Percentiles rank a stretch among this genome's conserved stretches.
These are phyloP conservation scores for Siniperca chuatsi DNA, from an alignment of 2,113 vertebrate genomes.

Conservation along the genomic window DNA sequence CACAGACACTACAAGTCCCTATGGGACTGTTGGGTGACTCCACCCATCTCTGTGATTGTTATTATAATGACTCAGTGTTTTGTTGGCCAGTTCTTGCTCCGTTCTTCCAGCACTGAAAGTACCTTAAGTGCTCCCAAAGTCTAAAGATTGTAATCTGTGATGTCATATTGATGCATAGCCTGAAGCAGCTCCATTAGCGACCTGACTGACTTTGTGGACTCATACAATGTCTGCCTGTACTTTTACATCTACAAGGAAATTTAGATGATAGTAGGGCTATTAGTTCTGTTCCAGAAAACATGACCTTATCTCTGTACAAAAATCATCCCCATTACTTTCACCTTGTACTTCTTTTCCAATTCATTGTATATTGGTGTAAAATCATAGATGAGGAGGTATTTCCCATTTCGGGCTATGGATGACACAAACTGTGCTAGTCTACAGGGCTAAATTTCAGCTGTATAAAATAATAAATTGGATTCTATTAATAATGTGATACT, in stretches of 20 bases:
- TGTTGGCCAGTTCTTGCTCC: slow-evolving; percentile 64
- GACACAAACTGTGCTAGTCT: slow-evolving; percentile 3
- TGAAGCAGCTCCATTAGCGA: slow-evolving; percentile 74
- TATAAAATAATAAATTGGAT: not conserved
- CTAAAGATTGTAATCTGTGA: slow-evolving; percentile 78
- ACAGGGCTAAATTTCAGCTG: not conserved
- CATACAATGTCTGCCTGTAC: slow-evolving; percentile 67
- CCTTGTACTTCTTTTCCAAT: slow-evolving; percentile 42
- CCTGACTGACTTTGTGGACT: slow-evolving; percentile 70
- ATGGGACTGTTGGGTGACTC: slow-evolving; percentile 43
- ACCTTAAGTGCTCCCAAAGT: slow-evolving; percentile 79
- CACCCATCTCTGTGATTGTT: slow-evolving; percentile 73
- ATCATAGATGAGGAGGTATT: slow-evolving; percentile 8
- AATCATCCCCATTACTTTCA: slow-evolving; percentile 54
- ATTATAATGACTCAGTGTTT: slow-evolving; percentile 81
- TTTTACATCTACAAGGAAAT: slow-evolving; percentile 71
- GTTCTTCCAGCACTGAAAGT: slow-evolving; percentile 69
- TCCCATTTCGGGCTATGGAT: not conserved
- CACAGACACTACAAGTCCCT: slow-evolving; percentile 26
- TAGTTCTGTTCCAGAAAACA: slow-evolving; percentile 64
- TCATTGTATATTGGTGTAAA: slow-evolving; percentile 27
- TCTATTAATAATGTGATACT: not conserved
- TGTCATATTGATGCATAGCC: slow-evolving; percentile 80
- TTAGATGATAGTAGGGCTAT: slow-evolving; percentile 61
- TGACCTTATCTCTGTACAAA: slow-evolving; percentile 42